Evolutionary conservation across 2,888 invertebrate species (phyloP).

Genomic region (Itoplectis maculator): DNA sequence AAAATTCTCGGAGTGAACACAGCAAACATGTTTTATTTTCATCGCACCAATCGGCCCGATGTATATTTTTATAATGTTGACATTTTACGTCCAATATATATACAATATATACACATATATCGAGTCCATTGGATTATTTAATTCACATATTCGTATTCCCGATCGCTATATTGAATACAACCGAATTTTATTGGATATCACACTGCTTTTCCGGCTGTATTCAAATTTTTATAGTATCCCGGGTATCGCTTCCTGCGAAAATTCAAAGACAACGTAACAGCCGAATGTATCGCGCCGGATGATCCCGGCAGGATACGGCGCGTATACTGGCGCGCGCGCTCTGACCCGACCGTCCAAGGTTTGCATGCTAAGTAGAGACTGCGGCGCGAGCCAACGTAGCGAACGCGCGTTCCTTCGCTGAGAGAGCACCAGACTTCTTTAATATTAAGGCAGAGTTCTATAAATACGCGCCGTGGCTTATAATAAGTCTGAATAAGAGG

Average conservation of each 20-base stretch:
- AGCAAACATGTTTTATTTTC: not conserved
- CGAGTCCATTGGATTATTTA: too few relatives aligned
- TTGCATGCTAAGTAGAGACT: constrained; percentile 53
- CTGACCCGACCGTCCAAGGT: constrained; percentile 26
- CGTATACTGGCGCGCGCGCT: constrained; percentile 32
- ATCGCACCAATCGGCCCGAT: not conserved
- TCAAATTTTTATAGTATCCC: constrained; percentile 25
- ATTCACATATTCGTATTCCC: not conserved
- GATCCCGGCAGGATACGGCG: constrained; percentile 4
- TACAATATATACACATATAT: too few relatives aligned
- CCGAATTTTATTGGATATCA: constrained; percentile 4
- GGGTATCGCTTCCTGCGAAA: constrained; percentile 46
- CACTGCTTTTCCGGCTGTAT: constrained; percentile 22
- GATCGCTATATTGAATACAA: not conserved
- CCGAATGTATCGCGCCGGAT: constrained; percentile 18
- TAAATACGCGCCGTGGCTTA: constrained; percentile 55
- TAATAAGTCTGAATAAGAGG: constrained; percentile 63
- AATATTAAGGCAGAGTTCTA: constrained; percentile 59
- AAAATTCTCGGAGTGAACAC: not conserved
- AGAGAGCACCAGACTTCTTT: constrained; percentile 51
- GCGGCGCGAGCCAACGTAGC: constrained; percentile 25
- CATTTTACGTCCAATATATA: not conserved
- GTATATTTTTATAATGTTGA: not conserved
- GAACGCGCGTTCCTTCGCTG: not conserved
- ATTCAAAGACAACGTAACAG: constrained; percentile 43